Base-by-base conservation (phyloP, 2,888 invertebrate species). In the Acanthosoma haemorrhoidale region DNA sequence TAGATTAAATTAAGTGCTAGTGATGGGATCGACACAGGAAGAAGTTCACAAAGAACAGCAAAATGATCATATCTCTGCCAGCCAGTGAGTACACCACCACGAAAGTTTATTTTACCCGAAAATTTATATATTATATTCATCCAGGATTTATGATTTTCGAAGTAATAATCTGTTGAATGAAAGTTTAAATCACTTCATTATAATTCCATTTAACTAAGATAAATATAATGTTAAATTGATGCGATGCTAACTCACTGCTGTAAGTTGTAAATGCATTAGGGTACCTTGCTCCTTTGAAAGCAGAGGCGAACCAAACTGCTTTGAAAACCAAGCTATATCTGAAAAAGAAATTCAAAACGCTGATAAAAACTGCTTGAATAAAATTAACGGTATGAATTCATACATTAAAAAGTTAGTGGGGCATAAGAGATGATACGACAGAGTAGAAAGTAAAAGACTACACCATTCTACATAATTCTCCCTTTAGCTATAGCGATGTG, bases 201-300 rank as follows among this genome's bases (percentile, higher is more conserved):
- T 4, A 34, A 3, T 21, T 5, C 3, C 9, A 61, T 36, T 2
- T 1, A 21, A 3, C 3, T 29, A 9, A 15, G 15, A 15, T 38
- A 32, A 36, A 11, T 13, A 38, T 63, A 4, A 41, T 6, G 1
- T 51, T 15, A 13, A 71, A 66, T 18, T 32, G n/a, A 5, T 15
- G 11, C 31, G 31, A 11, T n/a, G 29, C 32, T 8, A 61, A 74
- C 75, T 72, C 67, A 76, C 76, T 73, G 2, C 86, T 79, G 71
- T 85, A 81, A 0, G 87, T 86, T 1, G 85, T 77, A 18, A 82
- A 82, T 69, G 83, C 81, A 4, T 79, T 79, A 0, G 78, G 77
- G 1, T 84, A 85, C 58, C 87, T 87, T 0, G 88, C 88, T 0
- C 93, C 94, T 82, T 94, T 94, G 77, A 88, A 94, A 0, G 94